phyloP scores from a whole-genome alignment of 2,888 invertebrate genomes.

The Phragmatobia fuliginosa region DNA sequence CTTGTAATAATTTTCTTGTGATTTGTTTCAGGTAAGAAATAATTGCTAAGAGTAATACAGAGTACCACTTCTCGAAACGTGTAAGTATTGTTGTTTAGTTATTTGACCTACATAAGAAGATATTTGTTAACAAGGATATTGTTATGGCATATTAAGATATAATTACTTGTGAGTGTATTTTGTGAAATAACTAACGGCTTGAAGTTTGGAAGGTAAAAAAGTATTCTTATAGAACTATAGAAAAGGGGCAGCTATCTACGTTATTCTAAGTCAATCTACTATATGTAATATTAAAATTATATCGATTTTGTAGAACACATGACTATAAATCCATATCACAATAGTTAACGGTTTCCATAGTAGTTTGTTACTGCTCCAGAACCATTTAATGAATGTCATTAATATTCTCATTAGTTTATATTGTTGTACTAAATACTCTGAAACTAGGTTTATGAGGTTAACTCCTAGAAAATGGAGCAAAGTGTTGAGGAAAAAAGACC shows the following conservation, averaged over 20 bases:
- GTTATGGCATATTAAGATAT: too few relatives aligned
- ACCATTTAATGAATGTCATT: not conserved
- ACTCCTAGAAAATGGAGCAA: conserved; percentile 27
- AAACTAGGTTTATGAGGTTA: conserved; percentile 27
- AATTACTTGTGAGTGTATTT: too few relatives aligned
- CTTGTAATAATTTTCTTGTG: not conserved
- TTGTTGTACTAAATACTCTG: conserved; percentile 7
- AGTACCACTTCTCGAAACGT: too few relatives aligned
- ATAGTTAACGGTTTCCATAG: not conserved
- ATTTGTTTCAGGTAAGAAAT: conserved; percentile 6
- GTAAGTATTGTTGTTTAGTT: not conserved
- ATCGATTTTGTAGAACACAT: not conserved
- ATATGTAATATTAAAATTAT: not conserved
- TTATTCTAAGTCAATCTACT: too few relatives aligned
- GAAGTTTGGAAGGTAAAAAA: too few relatives aligned
- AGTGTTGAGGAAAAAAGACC: conserved; percentile 18
- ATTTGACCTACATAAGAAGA: not conserved
- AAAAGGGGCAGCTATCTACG: too few relatives aligned
- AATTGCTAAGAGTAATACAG: not conserved
- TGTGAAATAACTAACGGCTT: too few relatives aligned
- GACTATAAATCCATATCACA: not conserved
- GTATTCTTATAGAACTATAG: too few relatives aligned
- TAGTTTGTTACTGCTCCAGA: not conserved
- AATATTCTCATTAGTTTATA: conserved; percentile 9
- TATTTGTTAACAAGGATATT: too few relatives aligned